A percentile compares a stretch with the other conserved stretches of the same genome.
Evolutionary conservation across 2,113 vertebrate genomes (phyloP).

Genomic region (Cariama cristata): DNA sequence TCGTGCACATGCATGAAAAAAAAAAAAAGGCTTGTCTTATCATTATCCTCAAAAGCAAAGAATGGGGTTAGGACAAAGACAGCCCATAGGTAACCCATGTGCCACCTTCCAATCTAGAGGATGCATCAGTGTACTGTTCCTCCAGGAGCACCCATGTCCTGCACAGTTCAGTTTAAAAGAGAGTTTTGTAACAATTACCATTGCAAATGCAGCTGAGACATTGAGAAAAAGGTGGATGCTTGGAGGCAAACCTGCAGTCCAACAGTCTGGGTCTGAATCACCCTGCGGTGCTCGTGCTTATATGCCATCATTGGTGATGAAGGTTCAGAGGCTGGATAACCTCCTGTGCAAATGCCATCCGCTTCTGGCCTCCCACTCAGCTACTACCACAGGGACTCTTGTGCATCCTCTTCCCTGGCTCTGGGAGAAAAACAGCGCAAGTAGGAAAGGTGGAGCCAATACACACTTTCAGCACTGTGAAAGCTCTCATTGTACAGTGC

Average conservation of each 20-base stretch:
- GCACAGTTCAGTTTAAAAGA: not conserved
- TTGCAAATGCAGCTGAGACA: not conserved
- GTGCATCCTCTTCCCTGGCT: not conserved
- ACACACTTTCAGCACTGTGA: not conserved
- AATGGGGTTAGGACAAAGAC: accelerated
- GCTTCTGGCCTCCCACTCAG: not conserved
- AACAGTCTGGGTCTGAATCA: accelerated
- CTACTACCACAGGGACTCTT: not conserved
- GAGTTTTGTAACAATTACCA: not conserved
- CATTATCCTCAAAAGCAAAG: not conserved
- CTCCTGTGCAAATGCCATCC: not conserved
- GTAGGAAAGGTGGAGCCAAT: not conserved
- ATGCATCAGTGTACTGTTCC: not conserved
- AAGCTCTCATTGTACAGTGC: not conserved
- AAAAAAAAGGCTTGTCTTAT: not conserved
- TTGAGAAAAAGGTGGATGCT: not conserved
- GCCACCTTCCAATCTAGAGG: not conserved
- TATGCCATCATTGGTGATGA: accelerated
- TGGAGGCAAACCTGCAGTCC: not conserved
- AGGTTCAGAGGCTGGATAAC: not conserved
- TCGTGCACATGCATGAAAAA: accelerated
- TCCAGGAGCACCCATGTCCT: not conserved
- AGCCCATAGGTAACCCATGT: accelerated
- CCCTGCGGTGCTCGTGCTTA: accelerated
- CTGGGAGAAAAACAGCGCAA: not conserved